These are phyloP conservation scores for Leptinotarsa juncta DNA, from an alignment of 2,888 invertebrate genomes.

Conservation along the genomic window DNA sequence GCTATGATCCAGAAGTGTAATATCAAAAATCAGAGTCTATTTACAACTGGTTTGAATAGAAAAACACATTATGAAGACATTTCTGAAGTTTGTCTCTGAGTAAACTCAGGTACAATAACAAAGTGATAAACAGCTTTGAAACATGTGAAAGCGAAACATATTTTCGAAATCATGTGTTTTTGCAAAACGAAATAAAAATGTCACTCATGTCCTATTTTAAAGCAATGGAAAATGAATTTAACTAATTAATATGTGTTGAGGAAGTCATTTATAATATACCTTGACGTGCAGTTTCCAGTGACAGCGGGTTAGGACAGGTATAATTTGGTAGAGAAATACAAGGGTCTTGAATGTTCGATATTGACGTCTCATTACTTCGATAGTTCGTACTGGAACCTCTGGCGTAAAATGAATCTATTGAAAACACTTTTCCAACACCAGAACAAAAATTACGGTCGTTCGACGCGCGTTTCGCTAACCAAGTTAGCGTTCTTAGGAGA, in stretches of 20 bases:
- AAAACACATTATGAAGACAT: background rate
- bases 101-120: conserved; percentile 7
- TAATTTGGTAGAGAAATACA: too few species aligned
- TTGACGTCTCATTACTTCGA: too few species aligned
- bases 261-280: conserved; percentile 15
- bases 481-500: too few species aligned
- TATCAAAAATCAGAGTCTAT: too few species aligned
- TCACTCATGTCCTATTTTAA: conserved; percentile 9
- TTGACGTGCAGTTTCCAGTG: conserved; percentile 7
- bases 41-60: too few species aligned
- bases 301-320: background rate
- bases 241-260: conserved; percentile 15
- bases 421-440: too few species aligned
- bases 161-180: conserved; percentile 12
- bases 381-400: too few species aligned
- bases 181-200: conserved; percentile 16
- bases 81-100: background rate
- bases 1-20: too few species aligned
- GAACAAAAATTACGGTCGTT: too few species aligned
- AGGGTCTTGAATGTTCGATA: too few species aligned
- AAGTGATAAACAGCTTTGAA: background rate
- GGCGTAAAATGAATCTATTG: too few species aligned
- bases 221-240: conserved; percentile 13
- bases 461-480: too few species aligned
- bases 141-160: background rate